Percentiles rank a stretch among this genome's conserved stretches.
Evolutionary conservation across 2,888 invertebrate genomes (phyloP).

Genomic region (Oscheius sp.): DNA sequence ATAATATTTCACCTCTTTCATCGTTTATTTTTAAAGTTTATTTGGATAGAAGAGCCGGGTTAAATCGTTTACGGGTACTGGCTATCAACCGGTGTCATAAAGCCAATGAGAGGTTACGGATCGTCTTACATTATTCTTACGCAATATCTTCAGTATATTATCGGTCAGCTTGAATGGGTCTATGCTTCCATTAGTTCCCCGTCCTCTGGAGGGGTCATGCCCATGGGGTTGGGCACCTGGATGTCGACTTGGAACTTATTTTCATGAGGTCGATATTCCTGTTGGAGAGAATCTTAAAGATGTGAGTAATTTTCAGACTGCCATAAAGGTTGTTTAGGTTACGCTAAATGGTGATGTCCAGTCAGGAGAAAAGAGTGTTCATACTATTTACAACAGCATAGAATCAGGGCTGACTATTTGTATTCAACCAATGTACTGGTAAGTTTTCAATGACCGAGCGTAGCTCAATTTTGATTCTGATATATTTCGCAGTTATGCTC

Average conservation of each 20-base stretch:
- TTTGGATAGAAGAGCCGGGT: constrained; percentile 25
- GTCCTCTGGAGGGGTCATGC: constrained; percentile 43
- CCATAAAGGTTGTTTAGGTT: no score
- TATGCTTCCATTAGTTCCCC: not conserved
- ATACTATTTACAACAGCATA: not conserved
- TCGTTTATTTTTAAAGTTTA: constrained; percentile 17
- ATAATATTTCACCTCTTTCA: constrained; percentile 2
- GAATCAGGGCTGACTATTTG: constrained; percentile 50
- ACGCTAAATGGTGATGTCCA: not conserved
- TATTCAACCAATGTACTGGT: constrained; percentile 57
- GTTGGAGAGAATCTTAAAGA: not conserved
- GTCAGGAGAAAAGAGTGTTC: not conserved
- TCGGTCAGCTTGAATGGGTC: not conserved
- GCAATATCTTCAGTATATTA: constrained; percentile 10
- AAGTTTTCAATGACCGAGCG: no score
- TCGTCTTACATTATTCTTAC: no score
- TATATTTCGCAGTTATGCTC: no score
- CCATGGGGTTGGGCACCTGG: constrained; percentile 54
- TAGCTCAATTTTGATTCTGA: no score
- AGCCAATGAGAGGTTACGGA: not conserved
- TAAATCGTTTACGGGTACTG: constrained; percentile 5
- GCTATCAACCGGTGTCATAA: constrained; percentile 29
- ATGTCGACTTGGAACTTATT: constrained; percentile 45
- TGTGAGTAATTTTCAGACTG: not conserved
- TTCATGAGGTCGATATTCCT: constrained; percentile 23